Evolutionary conservation across 2,113 vertebrate species (phyloP), one percentile per base, ranked within the genome.

Genomic region (Natator depressus): DNA sequence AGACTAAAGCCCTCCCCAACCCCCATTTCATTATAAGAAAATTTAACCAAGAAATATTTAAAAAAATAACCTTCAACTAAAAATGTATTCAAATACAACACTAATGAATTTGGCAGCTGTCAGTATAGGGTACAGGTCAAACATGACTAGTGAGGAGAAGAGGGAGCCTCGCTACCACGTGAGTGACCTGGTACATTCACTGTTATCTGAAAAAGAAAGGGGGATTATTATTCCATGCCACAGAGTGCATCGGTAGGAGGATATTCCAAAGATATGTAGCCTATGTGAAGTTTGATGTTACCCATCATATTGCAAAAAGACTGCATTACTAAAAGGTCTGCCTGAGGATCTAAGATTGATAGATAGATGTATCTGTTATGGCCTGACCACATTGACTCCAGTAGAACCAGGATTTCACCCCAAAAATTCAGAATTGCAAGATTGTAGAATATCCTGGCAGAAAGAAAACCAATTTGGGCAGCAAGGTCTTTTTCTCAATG

Each of bases 61-160:
- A n/a, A 91, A 47, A 91, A 93, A 94, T 82, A 54, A 10, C 69
- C 82, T 97, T 98, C 82, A 94, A 84, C 29, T 82, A 95, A 91
- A 93, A 87, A 29, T n/a, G 2, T 53, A 91, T 88, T 80, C 57
- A 83, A 94, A 87, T 62, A 86, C 57, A 87, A 31, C 72, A 49
- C 16, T 13, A 83, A 59, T 88, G 84, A 47, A 87, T 31, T 53
- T 27, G 14, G 19, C 4, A 91, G 35, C 8, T 0, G 0, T 80
- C 89, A 54, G 38, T 55, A 80, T 17, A 72, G 38, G 65, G 35
- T 75, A 49, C 19, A 85, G 3, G 12, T 27, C 59, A 69, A 27
- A 47, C 46, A 38, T 79, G 6, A 13, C 38, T 82, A 29, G 53
- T 55, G 54, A 42, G 83, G 80, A 91, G 57, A 78, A 90, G 69